A percentile compares a stretch with the other conserved stretches of the same genome.
phyloP scores from a whole-genome alignment of 2,113 vertebrate species.

The Nyctereutes procyonoides region DNA sequence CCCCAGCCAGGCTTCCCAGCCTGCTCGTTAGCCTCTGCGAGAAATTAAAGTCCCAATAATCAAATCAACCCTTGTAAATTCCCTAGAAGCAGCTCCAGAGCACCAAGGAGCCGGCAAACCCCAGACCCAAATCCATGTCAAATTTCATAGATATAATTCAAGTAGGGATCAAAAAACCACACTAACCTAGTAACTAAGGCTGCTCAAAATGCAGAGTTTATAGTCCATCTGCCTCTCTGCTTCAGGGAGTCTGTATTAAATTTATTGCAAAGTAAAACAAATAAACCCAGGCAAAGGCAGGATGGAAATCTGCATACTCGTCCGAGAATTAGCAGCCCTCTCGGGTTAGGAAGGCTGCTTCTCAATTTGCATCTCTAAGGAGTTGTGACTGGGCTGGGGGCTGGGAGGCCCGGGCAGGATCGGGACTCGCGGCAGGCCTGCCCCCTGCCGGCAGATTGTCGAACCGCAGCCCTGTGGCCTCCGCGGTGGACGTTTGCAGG shows the following conservation, averaged over 20 bases:
- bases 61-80: constrained; percentile 75
- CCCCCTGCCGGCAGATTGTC: constrained; percentile 45
- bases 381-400: constrained; percentile 86
- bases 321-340: constrained; percentile 87
- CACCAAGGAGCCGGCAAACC: constrained; percentile 70
- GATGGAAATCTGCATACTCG: constrained; percentile 86
- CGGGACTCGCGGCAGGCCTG: neutral
- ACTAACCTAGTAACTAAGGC: constrained; percentile 82
- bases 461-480: constrained; percentile 32
- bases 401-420: constrained; percentile 43
- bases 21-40: constrained; percentile 66
- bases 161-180: constrained; percentile 83
- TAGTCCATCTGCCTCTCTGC: constrained; percentile 89
- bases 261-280: constrained; percentile 90
- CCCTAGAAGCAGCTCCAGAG: constrained; percentile 71
- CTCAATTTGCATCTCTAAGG: constrained; percentile 92
- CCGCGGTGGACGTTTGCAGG: no score
- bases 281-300: constrained; percentile 85
- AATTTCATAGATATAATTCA: constrained; percentile 86
- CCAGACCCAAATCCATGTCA: constrained; percentile 81
- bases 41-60: constrained; percentile 74
- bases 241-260: constrained; percentile 88
- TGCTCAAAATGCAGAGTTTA: constrained; percentile 89
- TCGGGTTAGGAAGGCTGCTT: constrained; percentile 86
- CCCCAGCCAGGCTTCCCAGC: neutral